Conservation (phyloP, 2,113 vertebrate species). For the Haemorhous mexicanus region DNA sequence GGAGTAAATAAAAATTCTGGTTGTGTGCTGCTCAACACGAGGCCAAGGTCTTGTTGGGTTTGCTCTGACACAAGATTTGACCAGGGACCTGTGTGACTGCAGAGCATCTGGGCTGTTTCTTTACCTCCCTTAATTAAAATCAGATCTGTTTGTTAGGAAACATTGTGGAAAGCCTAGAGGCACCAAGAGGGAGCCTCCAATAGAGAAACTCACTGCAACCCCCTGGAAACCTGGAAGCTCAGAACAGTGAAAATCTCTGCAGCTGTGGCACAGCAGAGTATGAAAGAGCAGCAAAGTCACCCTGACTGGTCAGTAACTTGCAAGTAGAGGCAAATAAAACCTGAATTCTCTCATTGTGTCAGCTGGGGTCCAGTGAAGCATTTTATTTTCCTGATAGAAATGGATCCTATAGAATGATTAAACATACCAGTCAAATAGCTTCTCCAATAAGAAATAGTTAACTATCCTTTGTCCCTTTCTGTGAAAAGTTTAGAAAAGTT, state of each 20-base stretch:
- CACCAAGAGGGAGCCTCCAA: not conserved
- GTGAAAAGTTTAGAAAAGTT: not conserved
- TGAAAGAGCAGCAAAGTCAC: not conserved
- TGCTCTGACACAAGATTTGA: not conserved
- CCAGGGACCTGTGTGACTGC: not conserved
- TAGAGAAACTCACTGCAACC: not conserved
- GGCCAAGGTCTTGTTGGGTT: not conserved
- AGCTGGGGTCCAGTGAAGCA: not conserved
- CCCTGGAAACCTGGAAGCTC: not conserved
- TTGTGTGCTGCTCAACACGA: not conserved
- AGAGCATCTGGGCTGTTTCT: not conserved
- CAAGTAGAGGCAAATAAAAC: not conserved
- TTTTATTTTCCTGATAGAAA: not conserved
- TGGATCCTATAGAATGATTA: not conserved
- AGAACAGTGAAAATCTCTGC: not conserved
- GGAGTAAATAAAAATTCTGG: not conserved
- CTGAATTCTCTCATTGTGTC: not conserved
- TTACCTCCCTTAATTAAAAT: not conserved
- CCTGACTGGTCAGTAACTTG: not conserved
- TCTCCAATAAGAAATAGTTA: not conserved
- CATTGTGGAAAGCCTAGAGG: not conserved
- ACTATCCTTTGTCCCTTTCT: not conserved
- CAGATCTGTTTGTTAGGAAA: not conserved
- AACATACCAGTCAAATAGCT: not conserved
- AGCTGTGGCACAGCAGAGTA: not conserved